Percentiles rank a stretch among this genome's conserved stretches.
Conservation (phyloP, 2,888 invertebrate genomes). For the Nymphalis polychloros region DNA sequence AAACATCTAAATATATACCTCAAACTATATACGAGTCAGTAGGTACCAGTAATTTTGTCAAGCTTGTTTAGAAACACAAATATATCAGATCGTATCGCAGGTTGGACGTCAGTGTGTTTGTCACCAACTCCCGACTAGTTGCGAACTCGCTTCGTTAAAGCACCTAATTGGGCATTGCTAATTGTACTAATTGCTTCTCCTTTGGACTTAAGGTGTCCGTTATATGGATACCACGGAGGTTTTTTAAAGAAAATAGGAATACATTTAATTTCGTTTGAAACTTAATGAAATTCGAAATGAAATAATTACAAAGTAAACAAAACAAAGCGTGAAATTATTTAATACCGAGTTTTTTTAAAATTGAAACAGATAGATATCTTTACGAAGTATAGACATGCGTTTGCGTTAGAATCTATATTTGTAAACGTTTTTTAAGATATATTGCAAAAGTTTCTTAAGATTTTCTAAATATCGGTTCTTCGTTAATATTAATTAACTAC, state of each 20-base stretch:
- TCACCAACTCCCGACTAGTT: constrained; percentile 63
- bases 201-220: constrained; percentile 72
- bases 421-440: too few relatives aligned
- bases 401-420: too few relatives aligned
- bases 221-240: constrained; percentile 19
- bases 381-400: too few relatives aligned
- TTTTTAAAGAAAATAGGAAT: constrained; percentile 11
- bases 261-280: neutral
- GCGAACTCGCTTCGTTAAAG: constrained; percentile 74
- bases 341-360: too few relatives aligned
- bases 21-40: constrained; percentile 20
- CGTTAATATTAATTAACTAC: neutral
- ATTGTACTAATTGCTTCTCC: constrained; percentile 74
- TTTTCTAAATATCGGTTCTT: too few relatives aligned
- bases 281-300: too few relatives aligned
- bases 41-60: constrained; percentile 35
- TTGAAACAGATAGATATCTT: too few relatives aligned
- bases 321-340: too few relatives aligned
- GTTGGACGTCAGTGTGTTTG: constrained; percentile 69
- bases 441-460: too few relatives aligned
- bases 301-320: too few relatives aligned
- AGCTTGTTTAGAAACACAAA: constrained; percentile 51
- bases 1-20: constrained; percentile 11
- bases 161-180: constrained; percentile 75
- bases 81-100: constrained; percentile 62